A percentile compares a stretch with the other conserved stretches of the same genome.
These are phyloP conservation scores for Tridacna crocea DNA, from an alignment of 2,888 invertebrate genomes.

Conservation along the genomic window DNA sequence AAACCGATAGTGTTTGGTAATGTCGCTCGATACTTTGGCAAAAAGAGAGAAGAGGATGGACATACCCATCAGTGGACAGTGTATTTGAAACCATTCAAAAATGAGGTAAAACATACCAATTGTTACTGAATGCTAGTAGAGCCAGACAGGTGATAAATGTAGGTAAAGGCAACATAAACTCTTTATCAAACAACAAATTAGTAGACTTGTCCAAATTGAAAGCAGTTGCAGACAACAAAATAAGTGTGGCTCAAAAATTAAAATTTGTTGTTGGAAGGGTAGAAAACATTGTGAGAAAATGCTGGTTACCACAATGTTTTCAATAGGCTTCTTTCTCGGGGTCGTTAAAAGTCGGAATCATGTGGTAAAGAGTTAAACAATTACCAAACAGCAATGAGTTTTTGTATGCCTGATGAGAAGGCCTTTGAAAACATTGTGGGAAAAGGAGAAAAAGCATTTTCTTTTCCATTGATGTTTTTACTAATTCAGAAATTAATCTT, in stretches of 20 bases:
- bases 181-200: too few species aligned
- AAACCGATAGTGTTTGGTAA: conserved; percentile 99
- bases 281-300: too few species aligned
- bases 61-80: conserved; percentile 99
- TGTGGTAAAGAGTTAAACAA: neutral
- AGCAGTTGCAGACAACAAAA: too few species aligned
- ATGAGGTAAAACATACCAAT: conserved; percentile 81
- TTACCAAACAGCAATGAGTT: neutral
- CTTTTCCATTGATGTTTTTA: too few species aligned
- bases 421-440: neutral
- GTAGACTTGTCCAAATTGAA: too few species aligned
- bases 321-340: too few species aligned
- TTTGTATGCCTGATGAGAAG: neutral
- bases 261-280: too few species aligned
- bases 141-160: neutral
- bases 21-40: conserved; percentile 96
- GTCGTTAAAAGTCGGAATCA: too few species aligned
- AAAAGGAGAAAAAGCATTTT: neutral
- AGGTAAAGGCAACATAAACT: neutral
- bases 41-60: conserved; percentile 98
- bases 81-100: conserved; percentile 95
- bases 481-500: too few species aligned
- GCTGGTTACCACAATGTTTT: too few species aligned
- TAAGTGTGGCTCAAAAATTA: too few species aligned
- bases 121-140: neutral